A percentile compares a stretch with the other conserved stretches of the same genome.
phyloP scores from a whole-genome alignment of 1,140 invertebrate genomes.

The Neuroterus valhalla region DNA sequence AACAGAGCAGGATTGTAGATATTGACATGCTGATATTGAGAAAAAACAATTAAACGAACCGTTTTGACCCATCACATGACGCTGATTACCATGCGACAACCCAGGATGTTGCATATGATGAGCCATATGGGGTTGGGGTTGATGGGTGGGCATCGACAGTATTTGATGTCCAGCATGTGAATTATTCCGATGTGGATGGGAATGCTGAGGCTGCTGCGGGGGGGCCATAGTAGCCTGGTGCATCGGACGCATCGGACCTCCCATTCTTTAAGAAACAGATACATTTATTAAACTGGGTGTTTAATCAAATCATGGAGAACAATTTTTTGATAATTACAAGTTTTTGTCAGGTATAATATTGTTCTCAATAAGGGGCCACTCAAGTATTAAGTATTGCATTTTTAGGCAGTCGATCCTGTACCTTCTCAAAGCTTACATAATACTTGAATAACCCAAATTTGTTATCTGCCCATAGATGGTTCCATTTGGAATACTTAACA shows the following conservation, averaged over 20 bases:
- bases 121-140: conserved; percentile 60
- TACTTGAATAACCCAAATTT: too few species aligned
- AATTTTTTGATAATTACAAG: too few species aligned
- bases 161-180: conserved; percentile 69
- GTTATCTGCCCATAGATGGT: too few species aligned
- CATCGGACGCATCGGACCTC: conserved; percentile 72
- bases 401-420: too few species aligned
- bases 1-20: too few species aligned
- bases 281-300: not conserved
- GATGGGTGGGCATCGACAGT: conserved; percentile 68
- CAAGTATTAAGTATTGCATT: too few species aligned
- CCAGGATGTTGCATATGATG: conserved; percentile 72
- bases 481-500: too few species aligned
- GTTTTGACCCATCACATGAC: conserved; percentile 62
- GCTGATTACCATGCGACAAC: conserved; percentile 64
- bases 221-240: conserved; percentile 72
- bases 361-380: too few species aligned
- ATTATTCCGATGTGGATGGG: conserved; percentile 63
- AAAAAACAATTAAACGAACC: not conserved
- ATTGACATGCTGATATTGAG: too few species aligned
- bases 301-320: too few species aligned
- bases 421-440: too few species aligned
- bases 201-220: conserved; percentile 70
- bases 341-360: too few species aligned
- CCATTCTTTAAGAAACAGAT: conserved; percentile 60